These are phyloP conservation scores for Sebastes taczanowskii DNA, from an alignment of 2,797 vertebrate species.

Conservation along the genomic window DNA sequence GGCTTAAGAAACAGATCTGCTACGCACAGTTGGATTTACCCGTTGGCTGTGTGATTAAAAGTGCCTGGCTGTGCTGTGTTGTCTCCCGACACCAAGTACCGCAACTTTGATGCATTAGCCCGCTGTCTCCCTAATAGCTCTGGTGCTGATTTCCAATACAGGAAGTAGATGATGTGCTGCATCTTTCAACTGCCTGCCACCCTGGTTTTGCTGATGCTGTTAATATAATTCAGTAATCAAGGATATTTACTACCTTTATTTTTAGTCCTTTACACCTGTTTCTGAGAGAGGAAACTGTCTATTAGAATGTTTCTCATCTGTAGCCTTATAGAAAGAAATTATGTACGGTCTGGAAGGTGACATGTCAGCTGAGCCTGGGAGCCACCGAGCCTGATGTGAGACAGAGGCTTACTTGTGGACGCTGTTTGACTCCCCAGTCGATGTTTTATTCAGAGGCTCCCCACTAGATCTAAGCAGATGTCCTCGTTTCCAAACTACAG, in stretches of 20 bases:
- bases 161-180: constrained; percentile 18
- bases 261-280: not conserved
- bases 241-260: constrained; percentile 5
- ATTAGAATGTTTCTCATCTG: not conserved
- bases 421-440: constrained; percentile 60
- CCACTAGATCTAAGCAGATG: constrained; percentile 64
- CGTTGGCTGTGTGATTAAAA: constrained; percentile 18
- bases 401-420: constrained; percentile 76
- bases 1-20: constrained; percentile 13
- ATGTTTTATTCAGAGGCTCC: constrained; percentile 77
- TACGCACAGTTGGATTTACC: constrained; percentile 1
- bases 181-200: constrained; percentile 6
- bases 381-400: constrained; percentile 41
- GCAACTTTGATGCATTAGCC: constrained; percentile 35
- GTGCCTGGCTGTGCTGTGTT: constrained; percentile 6
- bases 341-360: not conserved
- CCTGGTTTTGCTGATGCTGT: constrained; percentile 16
- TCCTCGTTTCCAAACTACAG: constrained; percentile 50
- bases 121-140: constrained; percentile 25
- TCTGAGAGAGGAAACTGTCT: not conserved
- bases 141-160: constrained; percentile 34
- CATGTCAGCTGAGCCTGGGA: constrained; percentile 51
- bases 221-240: not conserved
- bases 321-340: not conserved
- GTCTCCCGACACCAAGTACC: constrained; percentile 1